Base-by-base conservation (phyloP, 2,888 invertebrate species). In the Galerucella calmariensis region DNA sequence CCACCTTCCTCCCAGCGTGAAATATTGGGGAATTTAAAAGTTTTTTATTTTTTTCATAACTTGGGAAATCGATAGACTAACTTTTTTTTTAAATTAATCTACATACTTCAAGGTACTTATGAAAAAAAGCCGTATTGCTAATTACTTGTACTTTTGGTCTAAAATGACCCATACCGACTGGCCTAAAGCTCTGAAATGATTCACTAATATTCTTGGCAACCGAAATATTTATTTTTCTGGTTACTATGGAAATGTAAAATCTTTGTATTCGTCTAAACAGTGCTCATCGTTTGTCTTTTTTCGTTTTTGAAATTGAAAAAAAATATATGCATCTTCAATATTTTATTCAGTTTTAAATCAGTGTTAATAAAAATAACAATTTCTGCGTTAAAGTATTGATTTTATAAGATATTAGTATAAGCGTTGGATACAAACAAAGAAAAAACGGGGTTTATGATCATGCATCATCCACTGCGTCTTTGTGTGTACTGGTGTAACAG, bases 401-500 rank as follows among this genome's bases (percentile, higher is more conserved):
- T 70, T 70, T 70, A 11, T 27, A 16, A 5, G n/a, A 4, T 8
- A 62, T 62, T n/a, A 12, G 9, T 41, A 16, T 46, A 35, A 9
- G 44, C 14, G 27, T 27, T 63, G 63, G 35, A 70, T 70, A 70
- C 70, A 70, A 70, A 70, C 70, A 70, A 51, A 70, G 12, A 44
- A 35, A 59, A 68, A 20, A 6, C 24, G 27, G n/a, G 20, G 35
- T 58, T 56, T 41, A 2, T 27, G 41, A 48, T 16, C 41, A 59
- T 63, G 62, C 70, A 51, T 51, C 48, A 62, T 70, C 16, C 10
- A 5, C 16, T 70, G 35, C 35, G 24, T 27, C 14, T 14, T n/a
- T 63, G 44, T n/a, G 63, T 27, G 44, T 63, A 11, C 20, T 20
- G 35, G 53, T 56, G 9, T 27, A 4, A 16, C 14, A 63, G 27